These are phyloP conservation scores for Borostomias antarcticus DNA, from an alignment of 2,797 vertebrate species.

Conservation along the genomic window DNA sequence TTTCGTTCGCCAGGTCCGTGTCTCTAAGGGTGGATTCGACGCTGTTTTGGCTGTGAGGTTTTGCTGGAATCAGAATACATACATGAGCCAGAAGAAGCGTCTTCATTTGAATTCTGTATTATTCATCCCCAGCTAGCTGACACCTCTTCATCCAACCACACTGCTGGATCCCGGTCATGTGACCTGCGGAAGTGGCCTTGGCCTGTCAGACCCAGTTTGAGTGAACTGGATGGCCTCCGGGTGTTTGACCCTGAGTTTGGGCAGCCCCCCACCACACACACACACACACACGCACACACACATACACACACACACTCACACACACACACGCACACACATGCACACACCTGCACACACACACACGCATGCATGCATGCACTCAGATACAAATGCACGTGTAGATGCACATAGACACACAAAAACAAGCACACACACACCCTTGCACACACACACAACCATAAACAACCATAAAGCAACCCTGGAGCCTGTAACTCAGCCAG, in stretches of 20 bases:
- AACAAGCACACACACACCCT: slow-evolving; percentile 1
- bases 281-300: slow-evolving; percentile 34
- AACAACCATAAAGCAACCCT: background rate
- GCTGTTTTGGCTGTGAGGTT: too few relatives aligned
- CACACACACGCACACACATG: slow-evolving; percentile 38
- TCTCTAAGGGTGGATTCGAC: too few relatives aligned
- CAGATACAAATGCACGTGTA: background rate
- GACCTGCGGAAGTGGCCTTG: slow-evolving; percentile 64
- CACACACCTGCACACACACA: slow-evolving; percentile 31
- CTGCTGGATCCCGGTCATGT: too few relatives aligned
- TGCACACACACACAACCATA: slow-evolving; percentile 34
- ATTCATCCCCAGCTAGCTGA: too few relatives aligned
- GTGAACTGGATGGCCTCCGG: slow-evolving; percentile 62
- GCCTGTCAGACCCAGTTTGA: slow-evolving; percentile 62
- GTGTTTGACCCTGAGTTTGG: slow-evolving; percentile 67
- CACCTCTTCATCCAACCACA: too few relatives aligned
- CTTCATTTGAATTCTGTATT: too few relatives aligned
- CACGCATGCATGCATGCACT: slow-evolving; percentile 33
- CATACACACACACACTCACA: slow-evolving; percentile 7
- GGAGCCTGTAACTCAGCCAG: too few relatives aligned
- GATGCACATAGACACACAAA: slow-evolving; percentile 2
- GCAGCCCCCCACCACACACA: slow-evolving; percentile 21
- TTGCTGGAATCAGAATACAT: too few relatives aligned
- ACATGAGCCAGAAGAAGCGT: too few relatives aligned
- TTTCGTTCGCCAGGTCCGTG: too few relatives aligned